A percentile compares a stretch with the other conserved stretches of the same genome.
phyloP scores from a whole-genome alignment of 2,797 vertebrate genomes.

The Centropyge bicolor region DNA sequence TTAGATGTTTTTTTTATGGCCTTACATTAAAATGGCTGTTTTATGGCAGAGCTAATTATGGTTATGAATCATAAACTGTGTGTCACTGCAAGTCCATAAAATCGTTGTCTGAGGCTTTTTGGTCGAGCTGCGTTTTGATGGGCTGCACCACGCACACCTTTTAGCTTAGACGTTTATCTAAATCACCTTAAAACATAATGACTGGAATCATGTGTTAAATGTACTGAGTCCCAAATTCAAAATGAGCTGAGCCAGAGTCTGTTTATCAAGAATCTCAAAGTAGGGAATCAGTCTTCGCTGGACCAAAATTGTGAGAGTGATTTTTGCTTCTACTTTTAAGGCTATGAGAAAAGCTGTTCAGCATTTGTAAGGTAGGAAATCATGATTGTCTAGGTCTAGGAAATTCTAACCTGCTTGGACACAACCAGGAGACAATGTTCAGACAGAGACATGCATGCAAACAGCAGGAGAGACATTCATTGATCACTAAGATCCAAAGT shows the following conservation, averaged over 20 bases:
- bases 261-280: background rate
- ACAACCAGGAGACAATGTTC: background rate
- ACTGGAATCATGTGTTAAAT: background rate
- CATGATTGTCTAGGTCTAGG: background rate
- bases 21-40: conserved; percentile 7
- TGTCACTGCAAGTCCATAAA: conserved; percentile 4
- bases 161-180: conserved; percentile 7
- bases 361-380: no score
- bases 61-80: conserved; percentile 27
- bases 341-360: background rate
- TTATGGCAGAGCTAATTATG: conserved; percentile 28
- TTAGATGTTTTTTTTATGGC: background rate
- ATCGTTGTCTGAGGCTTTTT: conserved; percentile 3
- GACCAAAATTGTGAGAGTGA: no score
- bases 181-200: background rate
- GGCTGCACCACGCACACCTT: background rate
- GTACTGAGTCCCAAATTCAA: background rate
- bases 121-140: conserved; percentile 14
- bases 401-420: background rate
- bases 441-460: background rate
- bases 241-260: background rate
- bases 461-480: background rate
- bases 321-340: background rate
- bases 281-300: background rate
- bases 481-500: background rate